A percentile compares a stretch with the other conserved stretches of the same genome.
These are phyloP conservation scores for Sicus ferrugineus DNA, from an alignment of 2,888 invertebrate species.

Conservation along the genomic window DNA sequence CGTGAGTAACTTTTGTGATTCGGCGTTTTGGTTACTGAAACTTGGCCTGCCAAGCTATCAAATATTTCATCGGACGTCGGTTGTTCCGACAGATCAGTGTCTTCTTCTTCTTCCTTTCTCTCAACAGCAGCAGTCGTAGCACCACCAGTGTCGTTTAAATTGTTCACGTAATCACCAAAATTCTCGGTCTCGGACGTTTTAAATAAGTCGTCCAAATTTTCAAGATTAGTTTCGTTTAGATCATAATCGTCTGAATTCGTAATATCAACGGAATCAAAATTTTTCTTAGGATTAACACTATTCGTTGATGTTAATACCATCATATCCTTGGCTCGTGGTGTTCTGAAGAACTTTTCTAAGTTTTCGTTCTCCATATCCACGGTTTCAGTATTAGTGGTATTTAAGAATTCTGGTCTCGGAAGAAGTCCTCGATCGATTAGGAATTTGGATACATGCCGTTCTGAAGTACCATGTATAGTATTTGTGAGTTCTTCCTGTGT, in stretches of 20 bases:
- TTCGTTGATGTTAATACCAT: constrained; percentile 59
- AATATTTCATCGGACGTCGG: constrained; percentile 46
- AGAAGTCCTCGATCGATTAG: not conserved
- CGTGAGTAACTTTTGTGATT: constrained; percentile 42
- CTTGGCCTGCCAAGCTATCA: constrained; percentile 49
- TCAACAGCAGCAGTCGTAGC: not conserved
- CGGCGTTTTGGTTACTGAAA: constrained; percentile 39
- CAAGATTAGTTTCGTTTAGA: constrained; percentile 48
- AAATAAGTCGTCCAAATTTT: constrained; percentile 55
- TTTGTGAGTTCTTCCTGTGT: constrained; percentile 49
- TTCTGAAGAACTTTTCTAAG: constrained; percentile 54
- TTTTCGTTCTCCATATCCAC: constrained; percentile 36
- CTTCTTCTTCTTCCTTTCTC: not conserved
- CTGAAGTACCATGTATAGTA: constrained; percentile 21
- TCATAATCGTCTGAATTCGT: constrained; percentile 52
- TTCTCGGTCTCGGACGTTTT: constrained; percentile 47
- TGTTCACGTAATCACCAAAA: constrained; percentile 30
- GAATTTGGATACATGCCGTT: not conserved
- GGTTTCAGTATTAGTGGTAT: not conserved
- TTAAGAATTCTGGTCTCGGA: not conserved
- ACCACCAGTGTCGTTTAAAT: constrained; percentile 8
- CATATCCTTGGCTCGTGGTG: constrained; percentile 56
- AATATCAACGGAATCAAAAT: constrained; percentile 43
- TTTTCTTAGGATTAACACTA: constrained; percentile 53
- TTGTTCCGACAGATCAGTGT: not conserved